phyloP scores from a whole-genome alignment of 92 coral and sea anemone species.

The Epizoanthus fatuus region DNA sequence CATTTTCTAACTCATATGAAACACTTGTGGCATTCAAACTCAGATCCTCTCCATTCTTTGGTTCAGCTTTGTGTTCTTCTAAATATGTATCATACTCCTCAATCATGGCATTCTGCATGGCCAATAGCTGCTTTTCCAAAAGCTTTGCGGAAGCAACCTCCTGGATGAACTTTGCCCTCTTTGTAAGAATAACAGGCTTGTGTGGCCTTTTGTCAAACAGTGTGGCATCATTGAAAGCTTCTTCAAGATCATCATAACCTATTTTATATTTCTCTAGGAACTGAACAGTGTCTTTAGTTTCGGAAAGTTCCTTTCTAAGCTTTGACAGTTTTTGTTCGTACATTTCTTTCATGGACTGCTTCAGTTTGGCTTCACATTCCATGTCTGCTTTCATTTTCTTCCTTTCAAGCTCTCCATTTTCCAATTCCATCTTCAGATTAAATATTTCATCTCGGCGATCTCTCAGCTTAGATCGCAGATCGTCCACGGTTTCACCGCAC shows the following conservation, averaged over 20 bases:
- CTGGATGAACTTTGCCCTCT: constrained; percentile 77
- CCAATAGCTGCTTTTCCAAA: constrained; percentile 90
- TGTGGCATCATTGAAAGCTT: constrained; percentile 82
- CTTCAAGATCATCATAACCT: constrained; percentile 92
- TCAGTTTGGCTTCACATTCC: constrained; percentile 74
- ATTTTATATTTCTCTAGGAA: constrained; percentile 82
- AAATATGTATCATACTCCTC: constrained; percentile 88
- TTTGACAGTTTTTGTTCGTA: constrained; percentile 73
- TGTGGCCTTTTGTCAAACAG: constrained; percentile 76
- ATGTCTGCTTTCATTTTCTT: constrained; percentile 69
- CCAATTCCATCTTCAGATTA: constrained; percentile 77
- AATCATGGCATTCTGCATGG: constrained; percentile 86
- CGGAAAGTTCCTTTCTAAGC: constrained; percentile 82
- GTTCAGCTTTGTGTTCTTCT: constrained; percentile 77
- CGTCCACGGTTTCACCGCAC: constrained; percentile 51
- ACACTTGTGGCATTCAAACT: constrained; percentile 38
- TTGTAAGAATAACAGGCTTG: constrained; percentile 75
- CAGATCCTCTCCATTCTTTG: constrained; percentile 39
- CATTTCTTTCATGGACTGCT: constrained; percentile 70
- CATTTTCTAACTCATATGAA: constrained; percentile 79
- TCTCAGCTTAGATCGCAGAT: constrained; percentile 67
- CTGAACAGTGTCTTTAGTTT: constrained; percentile 70
- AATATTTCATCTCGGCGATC: constrained; percentile 80
- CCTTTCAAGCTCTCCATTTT: constrained; percentile 73
- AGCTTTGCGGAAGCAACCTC: constrained; percentile 90